Conservation (phyloP, 1,140 invertebrate species). For the Cylas formicarius region DNA sequence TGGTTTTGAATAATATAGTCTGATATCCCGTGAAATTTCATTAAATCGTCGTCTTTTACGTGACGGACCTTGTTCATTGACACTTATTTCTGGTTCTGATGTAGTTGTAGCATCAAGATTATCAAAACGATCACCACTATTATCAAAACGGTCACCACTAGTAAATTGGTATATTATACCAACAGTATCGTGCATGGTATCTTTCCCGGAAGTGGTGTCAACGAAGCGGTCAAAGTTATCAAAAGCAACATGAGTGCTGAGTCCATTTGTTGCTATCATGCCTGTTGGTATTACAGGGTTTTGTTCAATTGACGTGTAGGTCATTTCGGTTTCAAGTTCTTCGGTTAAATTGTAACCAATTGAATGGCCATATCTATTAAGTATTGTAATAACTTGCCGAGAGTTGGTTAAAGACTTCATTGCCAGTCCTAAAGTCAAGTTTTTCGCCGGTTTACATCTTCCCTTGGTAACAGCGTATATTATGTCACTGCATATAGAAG, state of each 20-base stretch:
- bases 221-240: constrained; percentile 45
- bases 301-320: constrained; percentile 18
- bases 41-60: constrained; percentile 26
- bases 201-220: constrained; percentile 42
- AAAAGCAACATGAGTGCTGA: constrained; percentile 39
- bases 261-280: constrained; percentile 20
- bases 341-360: constrained; percentile 36
- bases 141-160: background rate
- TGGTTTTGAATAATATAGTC: constrained; percentile 22
- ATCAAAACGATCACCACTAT: too few relatives aligned
- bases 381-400: constrained; percentile 33
- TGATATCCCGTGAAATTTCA: constrained; percentile 23
- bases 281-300: too few relatives aligned
- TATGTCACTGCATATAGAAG: constrained; percentile 35
- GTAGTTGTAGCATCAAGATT: constrained; percentile 13
- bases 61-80: constrained; percentile 8
- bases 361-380: constrained; percentile 38
- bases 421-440: constrained; percentile 34
- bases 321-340: constrained; percentile 37
- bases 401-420: constrained; percentile 36
- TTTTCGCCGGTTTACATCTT: constrained; percentile 32
- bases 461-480: constrained; percentile 33
- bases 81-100: constrained; percentile 6
- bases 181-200: constrained; percentile 45
- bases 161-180: constrained; percentile 42